Evolutionary conservation across 2,113 vertebrate genomes (phyloP), one percentile per base, ranked within the genome.

Genomic region (Salvelinus sp.): DNA sequence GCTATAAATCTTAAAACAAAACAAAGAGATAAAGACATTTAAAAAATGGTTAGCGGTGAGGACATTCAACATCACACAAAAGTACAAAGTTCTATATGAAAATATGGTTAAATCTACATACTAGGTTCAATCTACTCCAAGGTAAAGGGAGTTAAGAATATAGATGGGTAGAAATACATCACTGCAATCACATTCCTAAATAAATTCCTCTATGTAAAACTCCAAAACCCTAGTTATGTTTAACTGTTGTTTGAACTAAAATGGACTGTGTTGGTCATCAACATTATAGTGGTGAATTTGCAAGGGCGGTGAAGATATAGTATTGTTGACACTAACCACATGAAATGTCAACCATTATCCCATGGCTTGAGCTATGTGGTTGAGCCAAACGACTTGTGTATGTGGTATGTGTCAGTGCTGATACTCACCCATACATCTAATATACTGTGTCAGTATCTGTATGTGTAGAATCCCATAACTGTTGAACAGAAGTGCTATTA

Each of bases 81-180:
- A 75, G 74, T 81, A 87, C 84, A 89, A 92, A 89, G 89, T 93
- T 89, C 89, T 91, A 81, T 64, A 83, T 58, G 72, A 83, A 83
- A 83, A 74, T 72, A 82, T 82, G 0, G 14, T 30, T 69, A 80
- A 78, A 78, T 70, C 68, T 78, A 75, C 69, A 77, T 63, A 60
- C 70, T 73, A 76, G 25, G n/a, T 50, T 69, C 23, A 25, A 44
- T 75, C 73, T 75, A 22, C 23, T 68, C 58, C 65, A 80, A 76
- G 44, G 62, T 20, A 73, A 13, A 47, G 16, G 70, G 62, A 23
- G 25, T 79, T 54, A 72, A 28, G 30, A 28, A 47, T 64, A 50
- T 38, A 69, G 62, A 75, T 38, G 72, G 38, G 38, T 69, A 78
- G 58, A 12, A 54, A 86, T 81, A 83, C 23, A 68, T 80, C 78